Percentiles rank a stretch among this genome's conserved stretches.
Conservation (phyloP, 2,113 vertebrate species). For the Ceyx cyanopectus region DNA sequence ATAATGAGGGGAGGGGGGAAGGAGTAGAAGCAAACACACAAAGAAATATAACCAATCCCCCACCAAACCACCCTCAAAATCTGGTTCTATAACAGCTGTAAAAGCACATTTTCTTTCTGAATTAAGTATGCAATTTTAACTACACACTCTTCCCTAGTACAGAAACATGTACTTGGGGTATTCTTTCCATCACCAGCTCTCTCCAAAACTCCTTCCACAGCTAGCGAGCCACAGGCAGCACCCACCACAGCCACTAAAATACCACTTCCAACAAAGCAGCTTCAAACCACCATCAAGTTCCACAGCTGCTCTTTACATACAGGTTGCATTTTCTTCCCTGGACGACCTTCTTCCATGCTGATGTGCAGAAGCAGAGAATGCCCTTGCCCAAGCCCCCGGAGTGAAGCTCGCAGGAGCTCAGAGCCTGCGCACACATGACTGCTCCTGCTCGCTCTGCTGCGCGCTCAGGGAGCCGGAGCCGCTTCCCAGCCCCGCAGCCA, state of each 20-base stretch:
- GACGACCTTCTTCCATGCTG: conserved; percentile 74
- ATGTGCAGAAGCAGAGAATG: conserved; percentile 8
- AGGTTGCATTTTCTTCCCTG: conserved; percentile 73
- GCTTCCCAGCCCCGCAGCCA: conserved; percentile 69
- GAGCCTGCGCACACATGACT: conserved; percentile 59
- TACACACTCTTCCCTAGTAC: background rate
- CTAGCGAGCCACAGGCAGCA: background rate
- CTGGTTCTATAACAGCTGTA: background rate
- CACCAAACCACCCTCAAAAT: background rate
- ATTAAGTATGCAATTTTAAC: background rate
- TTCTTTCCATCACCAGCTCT: background rate
- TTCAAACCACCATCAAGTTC: background rate
- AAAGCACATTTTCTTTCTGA: background rate
- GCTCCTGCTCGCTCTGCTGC: conserved; percentile 67
- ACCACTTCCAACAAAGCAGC: background rate
- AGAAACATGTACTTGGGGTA: background rate
- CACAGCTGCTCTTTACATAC: conserved; percentile 72
- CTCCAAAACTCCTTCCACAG: background rate
- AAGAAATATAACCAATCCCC: too few species aligned
- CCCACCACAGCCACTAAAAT: background rate
- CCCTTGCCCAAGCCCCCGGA: conserved; percentile 53
- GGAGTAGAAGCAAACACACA: too few species aligned
- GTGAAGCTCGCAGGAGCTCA: conserved; percentile 42
- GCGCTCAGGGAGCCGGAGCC: conserved; percentile 65
- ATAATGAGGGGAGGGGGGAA: background rate